Conservation (phyloP, 30 jellyfish, hydroid and myxozoan genomes). For the Pelagia noctiluca region DNA sequence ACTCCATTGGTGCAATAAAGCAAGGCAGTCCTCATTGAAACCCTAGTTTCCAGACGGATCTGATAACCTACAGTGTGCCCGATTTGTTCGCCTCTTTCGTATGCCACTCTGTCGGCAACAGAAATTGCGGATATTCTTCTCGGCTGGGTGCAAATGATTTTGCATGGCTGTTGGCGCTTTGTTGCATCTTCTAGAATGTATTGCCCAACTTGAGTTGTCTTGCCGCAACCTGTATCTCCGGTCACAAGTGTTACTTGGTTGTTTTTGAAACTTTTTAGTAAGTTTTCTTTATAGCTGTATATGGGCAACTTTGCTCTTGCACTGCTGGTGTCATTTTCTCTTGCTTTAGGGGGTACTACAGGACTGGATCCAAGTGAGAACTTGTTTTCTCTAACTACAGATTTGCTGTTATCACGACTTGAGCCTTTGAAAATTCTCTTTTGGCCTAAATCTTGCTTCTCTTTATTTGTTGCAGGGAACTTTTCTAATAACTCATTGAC, state of each 20-base stretch:
- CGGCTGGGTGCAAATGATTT: conserved; percentile 80
- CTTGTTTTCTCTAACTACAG: conserved; percentile 45
- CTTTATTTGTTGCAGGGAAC: conserved; percentile 73
- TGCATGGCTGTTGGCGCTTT: conserved; percentile 68
- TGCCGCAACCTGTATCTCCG: conserved; percentile 91
- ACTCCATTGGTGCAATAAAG: conserved; percentile 83
- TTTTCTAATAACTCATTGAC: conserved; percentile 58
- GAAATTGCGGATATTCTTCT: conserved; percentile 86
- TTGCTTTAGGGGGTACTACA: conserved; percentile 73
- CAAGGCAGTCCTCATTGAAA: conserved; percentile 71
- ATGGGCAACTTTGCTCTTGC: conserved; percentile 66
- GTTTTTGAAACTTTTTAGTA: conserved; percentile 48
- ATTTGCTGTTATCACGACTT: conserved; percentile 56
- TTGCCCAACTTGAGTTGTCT: conserved; percentile 89
- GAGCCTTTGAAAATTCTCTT: conserved; percentile 64
- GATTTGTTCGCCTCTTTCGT: conserved; percentile 84
- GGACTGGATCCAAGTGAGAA: conserved; percentile 64
- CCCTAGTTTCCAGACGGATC: conserved; percentile 73
- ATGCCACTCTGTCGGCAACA: conserved; percentile 83
- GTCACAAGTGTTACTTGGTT: conserved; percentile 69
- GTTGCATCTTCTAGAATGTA: conserved; percentile 67
- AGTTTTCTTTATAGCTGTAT: conserved; percentile 46
- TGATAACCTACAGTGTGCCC: conserved; percentile 92
- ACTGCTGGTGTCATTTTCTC: conserved; percentile 41
- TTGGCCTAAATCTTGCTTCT: conserved; percentile 72